A percentile compares a stretch with the other conserved stretches of the same genome.
Evolutionary conservation across 2,888 invertebrate genomes (phyloP).

Genomic region (Tetheella fluctuosa): DNA sequence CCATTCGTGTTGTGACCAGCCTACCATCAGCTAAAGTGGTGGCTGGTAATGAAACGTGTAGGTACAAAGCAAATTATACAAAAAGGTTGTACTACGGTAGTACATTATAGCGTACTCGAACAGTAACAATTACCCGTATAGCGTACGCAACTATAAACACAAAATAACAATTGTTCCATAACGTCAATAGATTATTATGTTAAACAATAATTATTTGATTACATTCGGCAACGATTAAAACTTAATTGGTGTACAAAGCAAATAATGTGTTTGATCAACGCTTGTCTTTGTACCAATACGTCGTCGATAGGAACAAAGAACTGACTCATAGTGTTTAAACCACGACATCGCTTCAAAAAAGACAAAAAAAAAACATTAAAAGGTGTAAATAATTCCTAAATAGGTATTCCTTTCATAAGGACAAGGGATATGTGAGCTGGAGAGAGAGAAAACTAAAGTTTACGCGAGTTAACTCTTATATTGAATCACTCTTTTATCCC

Average conservation of each 20-base stretch:
- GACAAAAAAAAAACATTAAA: background rate
- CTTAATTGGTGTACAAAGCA: background rate
- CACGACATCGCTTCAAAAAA: background rate
- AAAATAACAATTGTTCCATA: background rate
- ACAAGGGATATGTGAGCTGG: too few species aligned
- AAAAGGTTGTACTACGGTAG: background rate
- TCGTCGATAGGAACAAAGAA: slow-evolving; percentile 9
- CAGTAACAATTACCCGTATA: background rate
- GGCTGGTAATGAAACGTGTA: background rate
- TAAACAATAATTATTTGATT: slow-evolving; percentile 9
- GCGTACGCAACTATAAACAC: background rate
- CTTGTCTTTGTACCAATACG: background rate
- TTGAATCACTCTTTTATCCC: too few species aligned
- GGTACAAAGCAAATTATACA: background rate
- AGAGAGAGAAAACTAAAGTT: too few species aligned
- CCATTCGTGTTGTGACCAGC: too few species aligned
- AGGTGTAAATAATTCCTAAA: background rate
- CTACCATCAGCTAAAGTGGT: too few species aligned
- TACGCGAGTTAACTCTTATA: too few species aligned
- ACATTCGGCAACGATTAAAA: background rate
- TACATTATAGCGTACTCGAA: background rate
- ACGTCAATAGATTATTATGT: background rate
- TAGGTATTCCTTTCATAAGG: too few species aligned
- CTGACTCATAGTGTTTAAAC: slow-evolving; percentile 11
- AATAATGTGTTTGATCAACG: slow-evolving; percentile 1